Base-by-base conservation (phyloP, 92 coral and sea anemone species). In the Phenganax stokvisi region DNA sequence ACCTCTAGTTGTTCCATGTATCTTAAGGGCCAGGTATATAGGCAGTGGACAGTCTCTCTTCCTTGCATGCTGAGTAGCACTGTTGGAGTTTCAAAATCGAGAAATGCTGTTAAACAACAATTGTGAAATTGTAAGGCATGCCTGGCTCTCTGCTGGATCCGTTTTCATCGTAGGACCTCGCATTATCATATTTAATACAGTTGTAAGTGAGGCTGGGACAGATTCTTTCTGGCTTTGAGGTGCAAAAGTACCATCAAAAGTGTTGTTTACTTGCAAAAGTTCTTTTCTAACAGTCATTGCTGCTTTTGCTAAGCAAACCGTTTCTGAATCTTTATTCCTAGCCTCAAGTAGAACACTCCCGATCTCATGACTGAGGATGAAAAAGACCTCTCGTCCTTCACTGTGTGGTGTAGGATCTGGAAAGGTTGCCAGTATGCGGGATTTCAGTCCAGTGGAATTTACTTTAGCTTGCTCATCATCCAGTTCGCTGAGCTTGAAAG, bases 1-100 rank as follows among this genome's bases (percentile, higher is more conserved):
- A n/a, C 86, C 77, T 65, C 89, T 71, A 0, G 87, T 88, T 0
- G 83, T 62, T 11, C 88, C 96, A 51, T 88, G 90, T 20, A 90
- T 88, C 57, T 90, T 90, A 58, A 90, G 73, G 9, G 89, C 88
- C 16, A 80, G 51, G 74, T 83, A 90, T 17, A 88, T 74, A 13
- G 89, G 88, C 9, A 88, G 75, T 2, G 93, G 93, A 72, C 88
- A 86, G 59, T 88, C 91, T 70, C 81, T 86, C 31, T 27, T n/a
- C 75, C 80, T 81, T 28, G 10, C 57, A 57, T 81, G 88, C 25
- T 56, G 85, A 28, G 13, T 47, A 52, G 53, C 27, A 10, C 25
- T 20, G 25, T 20, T 20, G 25, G 25, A 20, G 25, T 20, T 20
- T 56, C 70, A 25, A 56, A 17, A 44, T 44, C 57, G 13, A 30